These are phyloP conservation scores for Reticulitermes speratus DNA, from an alignment of 1,140 invertebrate genomes.

Conservation along the genomic window DNA sequence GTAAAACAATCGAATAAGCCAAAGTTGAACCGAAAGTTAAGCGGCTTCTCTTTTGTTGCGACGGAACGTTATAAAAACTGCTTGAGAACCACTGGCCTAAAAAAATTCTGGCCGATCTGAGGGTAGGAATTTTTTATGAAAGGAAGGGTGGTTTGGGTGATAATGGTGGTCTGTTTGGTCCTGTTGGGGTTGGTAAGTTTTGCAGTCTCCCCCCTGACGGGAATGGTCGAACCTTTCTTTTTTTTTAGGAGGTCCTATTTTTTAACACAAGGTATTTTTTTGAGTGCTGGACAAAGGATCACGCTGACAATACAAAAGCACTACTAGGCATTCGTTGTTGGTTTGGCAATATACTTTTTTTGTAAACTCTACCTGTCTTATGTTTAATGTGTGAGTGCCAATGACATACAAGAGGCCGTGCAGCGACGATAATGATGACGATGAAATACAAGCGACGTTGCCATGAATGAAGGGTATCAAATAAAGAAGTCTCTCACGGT, in stretches of 20 bases:
- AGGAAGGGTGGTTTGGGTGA: conserved; percentile 16
- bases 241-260: not conserved
- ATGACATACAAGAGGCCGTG: not conserved
- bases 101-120: not conserved
- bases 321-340: not conserved
- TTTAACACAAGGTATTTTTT: conserved; percentile 4
- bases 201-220: not conserved
- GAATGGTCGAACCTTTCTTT: not conserved
- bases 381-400: not conserved
- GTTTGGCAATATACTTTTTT: conserved; percentile 13
- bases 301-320: not conserved
- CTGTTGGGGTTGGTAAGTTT: conserved; percentile 10
- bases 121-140: conserved; percentile 14
- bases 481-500: not conserved
- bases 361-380: not conserved
- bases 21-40: not conserved
- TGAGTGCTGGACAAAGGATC: not conserved
- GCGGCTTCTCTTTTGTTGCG: not conserved
- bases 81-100: not conserved
- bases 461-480: not conserved
- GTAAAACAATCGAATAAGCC: not conserved
- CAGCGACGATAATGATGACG: not conserved
- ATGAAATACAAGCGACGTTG: not conserved
- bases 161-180: conserved; percentile 15
- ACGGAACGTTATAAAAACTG: not conserved